Conservation (phyloP, 2,888 invertebrate genomes). For the Nudaria mundana region DNA sequence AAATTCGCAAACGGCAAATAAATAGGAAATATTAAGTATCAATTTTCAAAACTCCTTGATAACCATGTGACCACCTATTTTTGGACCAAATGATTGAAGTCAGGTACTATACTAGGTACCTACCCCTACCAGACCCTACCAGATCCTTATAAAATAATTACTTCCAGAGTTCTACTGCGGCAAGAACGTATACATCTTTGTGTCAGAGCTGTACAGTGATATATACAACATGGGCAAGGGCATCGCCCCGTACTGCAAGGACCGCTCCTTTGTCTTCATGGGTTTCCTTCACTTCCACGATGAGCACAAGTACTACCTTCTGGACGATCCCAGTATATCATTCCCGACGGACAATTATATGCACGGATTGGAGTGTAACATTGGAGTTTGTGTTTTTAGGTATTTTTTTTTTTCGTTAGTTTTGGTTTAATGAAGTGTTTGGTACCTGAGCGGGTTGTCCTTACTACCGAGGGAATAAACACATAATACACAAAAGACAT, state of each 20-base stretch:
- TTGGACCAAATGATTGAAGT: no score
- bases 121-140: no score
- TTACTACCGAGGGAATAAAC: no score
- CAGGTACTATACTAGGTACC: no score
- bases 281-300: constrained; percentile 70
- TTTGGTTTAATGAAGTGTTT: no score
- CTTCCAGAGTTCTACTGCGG: constrained; percentile 69
- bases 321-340: constrained; percentile 66
- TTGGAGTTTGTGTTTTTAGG: constrained; percentile 69
- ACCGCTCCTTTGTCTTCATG: constrained; percentile 65
- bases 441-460: no score
- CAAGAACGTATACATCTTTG: constrained; percentile 69
- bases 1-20: no score
- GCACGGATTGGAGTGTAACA: constrained; percentile 69
- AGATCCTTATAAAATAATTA: neutral
- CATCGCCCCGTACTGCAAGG: constrained; percentile 65
- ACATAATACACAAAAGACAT: no score
- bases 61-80: no score
- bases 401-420: constrained; percentile 18
- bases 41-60: no score
- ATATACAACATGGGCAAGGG: constrained; percentile 70
- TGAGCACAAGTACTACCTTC: constrained; percentile 64
- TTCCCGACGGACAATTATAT: constrained; percentile 71
- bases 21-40: no score
- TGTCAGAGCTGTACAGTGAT: constrained; percentile 70